Evolutionary conservation across 2,888 invertebrate species (phyloP), one percentile per base, ranked within the genome.

Genomic region (Agonopterix subpropinquella): DNA sequence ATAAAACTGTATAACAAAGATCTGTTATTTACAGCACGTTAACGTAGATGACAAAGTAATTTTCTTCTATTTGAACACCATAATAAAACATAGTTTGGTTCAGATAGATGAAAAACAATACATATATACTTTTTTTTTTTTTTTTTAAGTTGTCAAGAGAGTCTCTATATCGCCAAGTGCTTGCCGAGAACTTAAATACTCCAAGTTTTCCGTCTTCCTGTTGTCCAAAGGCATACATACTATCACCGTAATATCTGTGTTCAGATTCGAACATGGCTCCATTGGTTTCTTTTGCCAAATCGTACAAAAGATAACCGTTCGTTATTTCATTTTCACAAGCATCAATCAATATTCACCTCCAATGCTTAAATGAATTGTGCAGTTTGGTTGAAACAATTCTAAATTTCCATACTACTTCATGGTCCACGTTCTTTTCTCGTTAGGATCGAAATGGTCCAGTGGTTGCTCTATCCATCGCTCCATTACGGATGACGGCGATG

Each of bases 161-260:
- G 13, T 13, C 13, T 1, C 13, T 1, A 13, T 13, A 13, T 13
- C 13, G 13, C 1, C 13, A 36, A 86, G 62, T 5, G 84, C 81
- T 67, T 86, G 87, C 48, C 66, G 67, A 0, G 81, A 68, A 58
- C 70, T 80, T 10, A 86, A 65, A 55, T 69, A 85, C 47, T 66
- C 61, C n/a, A 86, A 64, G 51, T 75, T 75, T 53, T 77, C 64
- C 0, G 67, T 60, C 1, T 57, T 72, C 1, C 62, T 62, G n/a
- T 72, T 59, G 11, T 72, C 42, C 8, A 81, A 68, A 2, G 86
- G 86, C 54, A 73, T 74, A 52, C 54, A 73, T 74, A 52, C 85
- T 86, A 11, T 77, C 61, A 0, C 86, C 86, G 41, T 86, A 86
- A 59, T 82, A 87, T 53, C 87, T 77, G 45, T 86, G 86, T 61